Evolutionary conservation across 2,113 vertebrate species (phyloP), one percentile per base, ranked within the genome.

Genomic region (Pampusana beccarii): DNA sequence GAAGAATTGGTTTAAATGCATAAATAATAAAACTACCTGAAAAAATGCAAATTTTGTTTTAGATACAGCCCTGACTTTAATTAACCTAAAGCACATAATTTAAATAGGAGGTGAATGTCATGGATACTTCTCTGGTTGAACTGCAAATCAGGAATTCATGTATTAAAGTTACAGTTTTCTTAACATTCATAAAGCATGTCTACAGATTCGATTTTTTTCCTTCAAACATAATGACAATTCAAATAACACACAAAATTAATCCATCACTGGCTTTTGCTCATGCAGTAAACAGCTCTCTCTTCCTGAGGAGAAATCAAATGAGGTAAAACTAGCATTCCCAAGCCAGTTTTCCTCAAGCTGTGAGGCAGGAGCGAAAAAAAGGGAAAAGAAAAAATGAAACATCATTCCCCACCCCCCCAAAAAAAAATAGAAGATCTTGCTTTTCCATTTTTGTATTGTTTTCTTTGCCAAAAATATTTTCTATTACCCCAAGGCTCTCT

Each of bases 241-340:
- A 88, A 91, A 56, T 86, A 90, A 90, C 72, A 92, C 36, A 38
- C 78, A 84, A 92, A 88, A 71, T 88, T 90, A 93, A 93, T 95
- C 77, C 77, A 80, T 83, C 85, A 53, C 7, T 80, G 33, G 8
- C 9, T 56, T 83, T 92, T 75, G 65, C 29, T 86, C 40, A 75
- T 90, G 71, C 51, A 85, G 77, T 94, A 94, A 93, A 85, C 9
- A 90, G 29, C 50, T 56, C 23, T 78, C 17, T 58, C 51, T 70
- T 86, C 86, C 69, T 90, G 92, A 92, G 51, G 44, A 92, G 75
- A 95, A 96, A 92, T 2, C 28, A 86, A 92, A 83, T 60, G n/a
- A 86, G 42, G 31, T 60, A 90, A 86, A 33, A 72, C 3, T n/a
- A 66, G 21, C 13, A 88, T 18, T 50, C 34, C 10, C 13, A 94